Percentiles rank a stretch among this genome's conserved stretches.
These are phyloP conservation scores for Eupeodes luniger DNA, from an alignment of 2,888 invertebrate genomes.

Conservation along the genomic window DNA sequence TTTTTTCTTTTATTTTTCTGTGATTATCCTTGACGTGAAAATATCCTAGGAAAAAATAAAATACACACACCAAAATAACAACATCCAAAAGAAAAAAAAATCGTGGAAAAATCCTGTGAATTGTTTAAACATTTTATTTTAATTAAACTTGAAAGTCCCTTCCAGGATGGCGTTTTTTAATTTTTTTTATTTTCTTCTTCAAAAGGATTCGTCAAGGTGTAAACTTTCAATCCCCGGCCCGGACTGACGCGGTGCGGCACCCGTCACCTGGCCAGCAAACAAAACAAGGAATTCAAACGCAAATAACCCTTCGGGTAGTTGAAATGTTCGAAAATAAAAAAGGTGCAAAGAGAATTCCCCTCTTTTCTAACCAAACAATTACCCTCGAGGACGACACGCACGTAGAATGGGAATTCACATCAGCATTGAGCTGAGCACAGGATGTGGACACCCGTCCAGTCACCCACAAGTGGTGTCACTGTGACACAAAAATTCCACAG, in stretches of 20 bases:
- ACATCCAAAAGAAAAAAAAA: neutral
- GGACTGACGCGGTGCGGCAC: too few species aligned
- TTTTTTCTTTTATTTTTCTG: neutral
- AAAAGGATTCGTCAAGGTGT: constrained; percentile 68
- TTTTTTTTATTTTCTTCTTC: constrained; percentile 46
- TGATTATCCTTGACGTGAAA: constrained; percentile 65
- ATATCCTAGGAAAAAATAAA: constrained; percentile 23
- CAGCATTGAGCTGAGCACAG: constrained; percentile 12
- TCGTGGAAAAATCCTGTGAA: constrained; percentile 63
- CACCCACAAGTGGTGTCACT: constrained; percentile 67
- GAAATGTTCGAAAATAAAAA: constrained; percentile 26
- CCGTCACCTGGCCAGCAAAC: constrained; percentile 13
- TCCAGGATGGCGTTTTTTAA: constrained; percentile 39
- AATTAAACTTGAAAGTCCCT: constrained; percentile 70
- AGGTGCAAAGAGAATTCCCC: constrained; percentile 37
- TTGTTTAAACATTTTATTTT: constrained; percentile 60
- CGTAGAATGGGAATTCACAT: constrained; percentile 27
- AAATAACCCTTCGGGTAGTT: constrained; percentile 47
- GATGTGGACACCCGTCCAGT: constrained; percentile 69
- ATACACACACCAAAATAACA: neutral
- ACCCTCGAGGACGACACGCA: constrained; percentile 49
- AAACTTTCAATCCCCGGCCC: constrained; percentile 43
- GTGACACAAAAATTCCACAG: constrained; percentile 51
- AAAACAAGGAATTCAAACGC: constrained; percentile 46
- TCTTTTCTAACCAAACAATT: constrained; percentile 66